These are phyloP conservation scores for Dolichotis patagonum DNA, from an alignment of 2,113 vertebrate species.

Conservation along the genomic window DNA sequence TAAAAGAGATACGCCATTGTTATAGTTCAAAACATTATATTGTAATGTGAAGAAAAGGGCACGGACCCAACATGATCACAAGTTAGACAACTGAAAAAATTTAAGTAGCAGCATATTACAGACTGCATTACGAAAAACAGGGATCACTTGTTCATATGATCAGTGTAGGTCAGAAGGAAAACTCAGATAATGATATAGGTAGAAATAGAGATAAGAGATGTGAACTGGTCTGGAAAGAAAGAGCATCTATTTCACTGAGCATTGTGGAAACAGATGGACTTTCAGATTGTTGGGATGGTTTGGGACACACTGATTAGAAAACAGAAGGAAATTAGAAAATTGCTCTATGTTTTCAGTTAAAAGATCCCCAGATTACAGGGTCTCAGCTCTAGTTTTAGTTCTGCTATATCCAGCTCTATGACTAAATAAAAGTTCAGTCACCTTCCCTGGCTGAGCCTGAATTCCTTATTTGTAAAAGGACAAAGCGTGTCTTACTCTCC, in stretches of 20 bases:
- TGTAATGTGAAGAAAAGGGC: slow-evolving; percentile 33
- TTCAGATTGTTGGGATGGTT: neutral
- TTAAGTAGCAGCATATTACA: neutral
- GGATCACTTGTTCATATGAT: neutral
- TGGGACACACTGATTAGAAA: neutral
- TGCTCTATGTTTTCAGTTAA: neutral
- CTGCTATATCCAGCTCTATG: neutral
- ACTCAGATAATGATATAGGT: neutral
- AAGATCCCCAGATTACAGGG: neutral
- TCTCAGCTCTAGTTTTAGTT: neutral
- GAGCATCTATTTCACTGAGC: neutral
- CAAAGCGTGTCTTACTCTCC: neutral
- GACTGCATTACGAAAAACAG: neutral
- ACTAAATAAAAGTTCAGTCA: neutral
- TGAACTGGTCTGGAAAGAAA: neutral
- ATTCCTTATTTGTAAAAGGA: neutral
- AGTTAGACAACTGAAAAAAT: slow-evolving; percentile 20
- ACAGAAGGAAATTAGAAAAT: neutral
- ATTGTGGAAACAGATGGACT: neutral
- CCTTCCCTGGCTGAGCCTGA: neutral
- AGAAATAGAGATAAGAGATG: neutral
- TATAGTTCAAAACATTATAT: slow-evolving; percentile 24
- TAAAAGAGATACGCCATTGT: neutral
- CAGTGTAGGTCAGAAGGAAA: neutral
- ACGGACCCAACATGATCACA: neutral